Percentiles rank a stretch among this genome's conserved stretches.
phyloP scores from a whole-genome alignment of 2,888 invertebrate species.

The Mimachlamys varia region DNA sequence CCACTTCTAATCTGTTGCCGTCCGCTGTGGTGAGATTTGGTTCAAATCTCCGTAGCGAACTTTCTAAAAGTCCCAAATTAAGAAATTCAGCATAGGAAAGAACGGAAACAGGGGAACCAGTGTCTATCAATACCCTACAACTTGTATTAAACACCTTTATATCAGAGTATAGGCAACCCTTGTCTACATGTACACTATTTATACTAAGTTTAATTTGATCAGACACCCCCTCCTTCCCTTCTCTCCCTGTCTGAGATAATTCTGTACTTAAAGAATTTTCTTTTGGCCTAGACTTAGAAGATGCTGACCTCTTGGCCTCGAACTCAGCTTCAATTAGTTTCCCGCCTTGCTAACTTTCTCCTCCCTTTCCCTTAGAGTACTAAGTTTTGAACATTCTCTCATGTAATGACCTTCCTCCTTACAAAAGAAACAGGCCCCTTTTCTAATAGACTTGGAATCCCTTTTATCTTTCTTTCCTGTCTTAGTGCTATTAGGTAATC shows the following conservation, averaged over 20 bases:
- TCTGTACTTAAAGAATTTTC: neutral
- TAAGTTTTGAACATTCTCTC: neutral
- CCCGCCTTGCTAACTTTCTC: neutral
- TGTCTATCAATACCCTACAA: no score
- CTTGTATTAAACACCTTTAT: no score
- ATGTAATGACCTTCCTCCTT: neutral
- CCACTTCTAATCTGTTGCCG: no score
- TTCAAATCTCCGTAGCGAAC: no score
- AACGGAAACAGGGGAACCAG: no score
- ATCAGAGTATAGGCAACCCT: no score
- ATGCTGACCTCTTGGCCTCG: neutral
- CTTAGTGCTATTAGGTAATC: neutral
- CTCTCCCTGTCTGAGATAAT: neutral
- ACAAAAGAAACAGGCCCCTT: slow-evolving; percentile 10
- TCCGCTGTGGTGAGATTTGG: no score
- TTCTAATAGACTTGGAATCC: neutral
- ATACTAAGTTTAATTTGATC: no score
- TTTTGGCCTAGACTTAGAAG: neutral
- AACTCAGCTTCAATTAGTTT: neutral
- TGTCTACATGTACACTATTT: no score
- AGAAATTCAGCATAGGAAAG: no score
- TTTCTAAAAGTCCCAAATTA: no score
- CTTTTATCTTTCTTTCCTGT: no score
- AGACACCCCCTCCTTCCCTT: neutral
- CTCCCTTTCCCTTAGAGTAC: neutral